These are phyloP conservation scores for Sarcophaga peregrina DNA, from an alignment of 1,140 invertebrate species.

Conservation along the genomic window DNA sequence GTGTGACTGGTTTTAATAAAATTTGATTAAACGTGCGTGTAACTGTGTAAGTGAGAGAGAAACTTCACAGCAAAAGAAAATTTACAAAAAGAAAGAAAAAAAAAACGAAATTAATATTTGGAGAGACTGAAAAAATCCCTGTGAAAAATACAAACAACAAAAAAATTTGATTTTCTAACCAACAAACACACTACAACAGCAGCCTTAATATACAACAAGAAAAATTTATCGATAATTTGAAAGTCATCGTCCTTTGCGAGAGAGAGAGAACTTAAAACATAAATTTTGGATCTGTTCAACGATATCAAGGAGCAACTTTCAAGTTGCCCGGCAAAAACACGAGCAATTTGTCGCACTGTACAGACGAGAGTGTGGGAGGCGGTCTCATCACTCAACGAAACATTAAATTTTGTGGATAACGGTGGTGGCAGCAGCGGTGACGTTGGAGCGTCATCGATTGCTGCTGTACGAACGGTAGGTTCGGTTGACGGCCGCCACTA, in stretches of 20 bases:
- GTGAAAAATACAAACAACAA: too few species aligned
- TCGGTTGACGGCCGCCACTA: slow-evolving; percentile 46
- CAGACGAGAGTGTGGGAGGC: slow-evolving; percentile 57
- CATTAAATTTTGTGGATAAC: slow-evolving; percentile 54
- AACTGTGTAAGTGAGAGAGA: not conserved
- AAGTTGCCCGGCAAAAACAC: slow-evolving; percentile 65
- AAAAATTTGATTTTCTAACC: too few species aligned
- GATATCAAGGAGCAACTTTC: slow-evolving; percentile 64
- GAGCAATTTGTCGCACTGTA: slow-evolving; percentile 61
- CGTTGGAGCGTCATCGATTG: slow-evolving; percentile 43
- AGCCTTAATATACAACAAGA: too few species aligned
- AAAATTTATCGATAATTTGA: too few species aligned
- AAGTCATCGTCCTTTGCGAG: too few species aligned
- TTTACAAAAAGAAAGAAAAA: too few species aligned
- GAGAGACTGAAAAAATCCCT: too few species aligned
- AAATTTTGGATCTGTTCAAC: slow-evolving; percentile 65
- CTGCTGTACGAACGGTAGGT: slow-evolving; percentile 47
- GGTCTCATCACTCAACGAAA: slow-evolving; percentile 63
- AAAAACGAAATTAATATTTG: too few species aligned
- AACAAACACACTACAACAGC: too few species aligned
- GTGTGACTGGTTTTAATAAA: not conserved
- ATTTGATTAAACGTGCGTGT: slow-evolving; percentile 14
- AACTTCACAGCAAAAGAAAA: too few species aligned
- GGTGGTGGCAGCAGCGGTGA: slow-evolving; percentile 51
- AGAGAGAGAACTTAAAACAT: not conserved